Percentiles rank a stretch among this genome's conserved stretches.
Conservation (phyloP, 2,797 vertebrate genomes). For the Karalla daura region DNA sequence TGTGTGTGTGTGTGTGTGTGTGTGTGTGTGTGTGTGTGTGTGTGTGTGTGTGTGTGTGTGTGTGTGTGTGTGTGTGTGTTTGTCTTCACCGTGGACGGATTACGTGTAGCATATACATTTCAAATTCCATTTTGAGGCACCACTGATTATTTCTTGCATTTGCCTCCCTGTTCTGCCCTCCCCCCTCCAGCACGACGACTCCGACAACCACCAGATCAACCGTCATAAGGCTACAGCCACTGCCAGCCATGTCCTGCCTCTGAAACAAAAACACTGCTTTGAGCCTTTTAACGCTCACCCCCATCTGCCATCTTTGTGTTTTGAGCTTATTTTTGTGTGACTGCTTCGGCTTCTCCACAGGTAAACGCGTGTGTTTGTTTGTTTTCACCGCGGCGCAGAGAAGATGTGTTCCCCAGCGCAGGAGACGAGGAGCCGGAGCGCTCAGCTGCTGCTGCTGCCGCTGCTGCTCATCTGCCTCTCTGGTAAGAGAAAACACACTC, state of each 20-base stretch:
- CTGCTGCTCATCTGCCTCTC: conserved; percentile 54
- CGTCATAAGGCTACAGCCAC: conserved; percentile 72
- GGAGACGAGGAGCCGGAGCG: conserved; percentile 55
- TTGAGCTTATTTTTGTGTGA: too few species aligned
- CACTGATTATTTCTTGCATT: not conserved
- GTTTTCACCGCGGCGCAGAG: conserved; percentile 12
- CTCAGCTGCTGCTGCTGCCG: conserved; percentile 65
- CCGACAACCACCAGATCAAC: conserved; percentile 74
- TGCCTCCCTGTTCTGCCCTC: conserved; percentile 3
- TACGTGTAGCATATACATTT: too few species aligned
- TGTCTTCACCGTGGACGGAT: too few species aligned
- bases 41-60: too few species aligned
- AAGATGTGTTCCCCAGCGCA: conserved; percentile 67
- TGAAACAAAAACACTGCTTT: conserved; percentile 53
- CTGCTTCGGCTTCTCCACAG: not conserved
- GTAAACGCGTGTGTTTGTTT: not conserved
- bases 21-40: too few species aligned
- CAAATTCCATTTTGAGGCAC: too few species aligned
- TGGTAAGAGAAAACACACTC: conserved; percentile 74
- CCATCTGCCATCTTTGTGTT: not conserved
- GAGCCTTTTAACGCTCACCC: conserved; percentile 50
- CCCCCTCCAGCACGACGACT: conserved; percentile 5
- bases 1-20: too few species aligned
- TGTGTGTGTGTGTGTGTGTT: too few species aligned
- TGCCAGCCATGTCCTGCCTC: conserved; percentile 78